Conservation (phyloP, 2,888 invertebrate species). For the Pristionchus fissidentatus region DNA sequence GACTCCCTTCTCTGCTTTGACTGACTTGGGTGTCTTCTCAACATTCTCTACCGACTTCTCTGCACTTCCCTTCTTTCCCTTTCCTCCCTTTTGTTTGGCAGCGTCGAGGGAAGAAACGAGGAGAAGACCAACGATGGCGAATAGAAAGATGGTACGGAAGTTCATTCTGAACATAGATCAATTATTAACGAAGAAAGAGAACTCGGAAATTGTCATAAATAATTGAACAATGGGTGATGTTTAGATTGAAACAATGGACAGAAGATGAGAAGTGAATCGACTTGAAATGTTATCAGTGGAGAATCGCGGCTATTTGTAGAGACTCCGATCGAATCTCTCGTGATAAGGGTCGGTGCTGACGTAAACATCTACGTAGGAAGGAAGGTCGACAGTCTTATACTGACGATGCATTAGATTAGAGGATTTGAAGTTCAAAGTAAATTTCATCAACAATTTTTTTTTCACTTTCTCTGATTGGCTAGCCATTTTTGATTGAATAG, state of each 20-base stretch:
- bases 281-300: background rate
- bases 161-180: slow-evolving; percentile 58
- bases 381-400: background rate
- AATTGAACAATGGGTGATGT: no score
- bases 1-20: no score
- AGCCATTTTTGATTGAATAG: no score
- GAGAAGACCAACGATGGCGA: slow-evolving; percentile 58
- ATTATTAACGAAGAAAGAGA: background rate
- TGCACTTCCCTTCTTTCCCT: slow-evolving; percentile 56
- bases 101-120: slow-evolving; percentile 59
- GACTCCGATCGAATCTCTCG: background rate
- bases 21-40: no score
- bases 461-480: no score
- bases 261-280: background rate
- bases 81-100: slow-evolving; percentile 56
- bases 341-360: slow-evolving; percentile 1
- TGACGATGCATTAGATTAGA: slow-evolving; percentile 39
- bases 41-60: slow-evolving; percentile 19
- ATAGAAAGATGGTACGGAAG: slow-evolving; percentile 52
- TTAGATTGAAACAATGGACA: background rate
- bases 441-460: no score
- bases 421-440: background rate
- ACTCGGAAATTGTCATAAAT: no score
- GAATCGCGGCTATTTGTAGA: background rate
- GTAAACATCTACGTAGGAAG: slow-evolving; percentile 11